Conservation (phyloP, 2,797 vertebrate species). For the Hippocampus kuda region DNA sequence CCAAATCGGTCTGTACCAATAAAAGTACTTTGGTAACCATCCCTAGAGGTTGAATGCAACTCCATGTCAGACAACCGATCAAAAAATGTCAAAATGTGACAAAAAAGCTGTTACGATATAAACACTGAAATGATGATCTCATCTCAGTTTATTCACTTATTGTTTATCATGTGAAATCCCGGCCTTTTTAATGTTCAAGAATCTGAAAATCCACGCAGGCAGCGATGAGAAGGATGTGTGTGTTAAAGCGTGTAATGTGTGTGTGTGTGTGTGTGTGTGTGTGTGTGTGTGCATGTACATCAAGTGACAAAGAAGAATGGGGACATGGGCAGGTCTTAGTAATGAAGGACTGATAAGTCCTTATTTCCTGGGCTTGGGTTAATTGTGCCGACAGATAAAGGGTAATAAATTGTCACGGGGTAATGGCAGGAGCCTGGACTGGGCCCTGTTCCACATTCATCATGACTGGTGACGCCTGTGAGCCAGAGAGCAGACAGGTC, state of each 20-base stretch:
- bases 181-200: not conserved
- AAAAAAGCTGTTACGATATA: too few species aligned
- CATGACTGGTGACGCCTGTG: conserved; percentile 45
- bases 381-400: conserved; percentile 76
- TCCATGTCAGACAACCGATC: too few species aligned
- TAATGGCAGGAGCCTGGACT: conserved; percentile 62
- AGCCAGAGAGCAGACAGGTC: conserved; percentile 29
- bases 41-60: too few species aligned
- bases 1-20: too few species aligned
- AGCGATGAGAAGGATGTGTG: conserved; percentile 14
- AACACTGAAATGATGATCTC: too few species aligned
- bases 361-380: conserved; percentile 68
- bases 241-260: conserved; percentile 16
- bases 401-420: conserved; percentile 71
- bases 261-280: conserved; percentile 15
- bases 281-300: conserved; percentile 22
- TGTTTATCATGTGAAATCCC: not conserved
- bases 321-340: conserved; percentile 62
- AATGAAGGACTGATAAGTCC: conserved; percentile 71
- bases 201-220: conserved; percentile 22
- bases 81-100: too few species aligned
- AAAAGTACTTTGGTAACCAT: too few species aligned
- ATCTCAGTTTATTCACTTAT: too few species aligned
- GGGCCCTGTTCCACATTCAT: conserved; percentile 68
- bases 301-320: conserved; percentile 64